A percentile compares a stretch with the other conserved stretches of the same genome.
These are phyloP conservation scores for Phymastichus coffea DNA, from an alignment of 1,140 invertebrate genomes.

Conservation along the genomic window DNA sequence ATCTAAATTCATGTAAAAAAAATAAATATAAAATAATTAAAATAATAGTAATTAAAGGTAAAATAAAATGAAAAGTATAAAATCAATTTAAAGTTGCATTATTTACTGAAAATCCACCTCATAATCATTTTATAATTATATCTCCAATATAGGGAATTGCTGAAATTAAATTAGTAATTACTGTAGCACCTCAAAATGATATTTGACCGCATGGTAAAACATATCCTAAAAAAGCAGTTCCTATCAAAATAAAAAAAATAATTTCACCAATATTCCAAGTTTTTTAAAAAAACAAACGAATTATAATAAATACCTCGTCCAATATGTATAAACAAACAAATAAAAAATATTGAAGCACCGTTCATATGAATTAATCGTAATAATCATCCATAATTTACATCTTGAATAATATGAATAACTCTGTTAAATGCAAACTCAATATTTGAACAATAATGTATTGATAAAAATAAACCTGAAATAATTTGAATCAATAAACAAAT, in stretches of 20 bases:
- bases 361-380: no score
- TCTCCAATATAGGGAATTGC: slow-evolving; percentile 29
- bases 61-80: slow-evolving; percentile 26
- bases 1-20: slow-evolving; percentile 24
- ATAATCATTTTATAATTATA: slow-evolving; percentile 29
- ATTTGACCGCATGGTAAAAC: slow-evolving; percentile 72
- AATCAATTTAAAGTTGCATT: slow-evolving; percentile 28
- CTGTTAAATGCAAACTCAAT: no score
- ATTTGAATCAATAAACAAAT: no score
- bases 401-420: no score
- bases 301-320: slow-evolving; percentile 60
- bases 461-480: no score
- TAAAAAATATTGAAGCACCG: slow-evolving; percentile 59
- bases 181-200: slow-evolving; percentile 70
- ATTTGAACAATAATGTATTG: no score
- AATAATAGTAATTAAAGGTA: slow-evolving; percentile 27
- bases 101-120: slow-evolving; percentile 30
- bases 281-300: slow-evolving; percentile 53
- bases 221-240: slow-evolving; percentile 68
- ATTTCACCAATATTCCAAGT: slow-evolving; percentile 60
- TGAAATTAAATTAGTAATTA: slow-evolving; percentile 60
- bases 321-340: slow-evolving; percentile 58
- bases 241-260: slow-evolving; percentile 64
- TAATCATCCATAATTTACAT: slow-evolving; percentile 58
- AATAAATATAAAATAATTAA: slow-evolving; percentile 24